Evolutionary conservation across 2,888 invertebrate genomes (phyloP).

Genomic region (Sialis lutaria): DNA sequence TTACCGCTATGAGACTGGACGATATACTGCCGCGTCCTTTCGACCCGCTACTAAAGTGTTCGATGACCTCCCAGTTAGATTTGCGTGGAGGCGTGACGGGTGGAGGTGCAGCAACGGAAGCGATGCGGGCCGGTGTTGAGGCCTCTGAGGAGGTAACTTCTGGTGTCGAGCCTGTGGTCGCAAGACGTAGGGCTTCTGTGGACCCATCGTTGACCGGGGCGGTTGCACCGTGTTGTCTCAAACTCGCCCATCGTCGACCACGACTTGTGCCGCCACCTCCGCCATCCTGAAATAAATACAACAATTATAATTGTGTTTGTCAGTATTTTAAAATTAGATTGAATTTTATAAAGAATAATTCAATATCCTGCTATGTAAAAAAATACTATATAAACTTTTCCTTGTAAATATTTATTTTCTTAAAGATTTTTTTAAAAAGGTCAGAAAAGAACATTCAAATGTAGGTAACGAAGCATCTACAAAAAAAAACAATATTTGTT

Average conservation of each 20-base stretch:
- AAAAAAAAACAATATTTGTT: too few species aligned
- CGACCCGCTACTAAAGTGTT: slow-evolving; percentile 56
- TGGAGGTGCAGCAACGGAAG: slow-evolving; percentile 14
- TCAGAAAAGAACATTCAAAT: too few species aligned
- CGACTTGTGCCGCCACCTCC: slow-evolving; percentile 20
- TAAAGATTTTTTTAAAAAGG: too few species aligned
- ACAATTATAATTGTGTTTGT: neutral
- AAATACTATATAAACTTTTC: too few species aligned
- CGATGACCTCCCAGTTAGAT: slow-evolving; percentile 84
- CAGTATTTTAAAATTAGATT: too few species aligned
- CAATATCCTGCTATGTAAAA: too few species aligned
- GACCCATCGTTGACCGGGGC: slow-evolving; percentile 20
- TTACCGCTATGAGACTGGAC: slow-evolving; percentile 45
- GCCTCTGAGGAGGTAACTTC: slow-evolving; percentile 6
- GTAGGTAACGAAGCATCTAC: too few species aligned
- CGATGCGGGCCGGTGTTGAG: neutral
- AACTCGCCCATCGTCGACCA: slow-evolving; percentile 30
- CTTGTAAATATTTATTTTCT: too few species aligned
- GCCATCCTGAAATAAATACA: slow-evolving; percentile 17
- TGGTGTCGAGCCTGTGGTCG: slow-evolving; percentile 17
- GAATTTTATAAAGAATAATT: too few species aligned
- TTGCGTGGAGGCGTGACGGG: slow-evolving; percentile 50
- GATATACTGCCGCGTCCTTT: slow-evolving; percentile 38
- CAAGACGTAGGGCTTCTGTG: slow-evolving; percentile 16
- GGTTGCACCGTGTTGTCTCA: slow-evolving; percentile 27